Evolutionary conservation across 1,140 invertebrate genomes (phyloP).

Genomic region (Dryas iulia): DNA sequence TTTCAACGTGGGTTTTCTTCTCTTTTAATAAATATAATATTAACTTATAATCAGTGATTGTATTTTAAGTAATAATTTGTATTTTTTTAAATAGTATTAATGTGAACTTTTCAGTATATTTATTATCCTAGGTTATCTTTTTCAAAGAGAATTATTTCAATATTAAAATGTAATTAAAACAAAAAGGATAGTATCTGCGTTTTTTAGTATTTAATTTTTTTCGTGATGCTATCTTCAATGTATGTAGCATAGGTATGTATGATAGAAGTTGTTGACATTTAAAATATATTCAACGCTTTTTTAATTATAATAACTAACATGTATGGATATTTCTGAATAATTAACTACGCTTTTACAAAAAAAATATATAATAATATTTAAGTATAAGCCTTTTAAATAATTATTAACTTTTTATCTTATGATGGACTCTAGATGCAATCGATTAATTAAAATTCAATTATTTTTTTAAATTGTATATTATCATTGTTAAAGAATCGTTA

Average conservation of each 20-base stretch:
- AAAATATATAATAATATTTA: too few relatives aligned
- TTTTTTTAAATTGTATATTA: too few relatives aligned
- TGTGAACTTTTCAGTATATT: too few relatives aligned
- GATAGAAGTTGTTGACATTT: not conserved
- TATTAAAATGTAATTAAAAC: not conserved
- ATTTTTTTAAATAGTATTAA: too few relatives aligned
- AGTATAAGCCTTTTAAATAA: not conserved
- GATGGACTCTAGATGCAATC: too few relatives aligned
- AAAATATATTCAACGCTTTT: not conserved
- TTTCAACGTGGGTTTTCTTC: conserved; percentile 29
- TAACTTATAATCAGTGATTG: not conserved
- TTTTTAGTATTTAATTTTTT: not conserved
- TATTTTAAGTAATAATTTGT: not conserved
- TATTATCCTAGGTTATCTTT: not conserved
- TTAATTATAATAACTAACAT: not conserved
- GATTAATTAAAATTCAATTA: too few relatives aligned
- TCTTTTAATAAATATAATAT: not conserved
- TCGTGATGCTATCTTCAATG: not conserved
- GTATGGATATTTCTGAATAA: not conserved
- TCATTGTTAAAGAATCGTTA: too few relatives aligned
- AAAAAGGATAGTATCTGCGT: not conserved
- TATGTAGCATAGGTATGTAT: too few relatives aligned
- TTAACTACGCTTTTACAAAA: too few relatives aligned
- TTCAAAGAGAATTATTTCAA: not conserved
- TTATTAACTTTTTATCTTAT: too few relatives aligned